A percentile compares a stretch with the other conserved stretches of the same genome.
Evolutionary conservation across 2,888 invertebrate genomes (phyloP).

Genomic region (Sphaeridia pumilis): DNA sequence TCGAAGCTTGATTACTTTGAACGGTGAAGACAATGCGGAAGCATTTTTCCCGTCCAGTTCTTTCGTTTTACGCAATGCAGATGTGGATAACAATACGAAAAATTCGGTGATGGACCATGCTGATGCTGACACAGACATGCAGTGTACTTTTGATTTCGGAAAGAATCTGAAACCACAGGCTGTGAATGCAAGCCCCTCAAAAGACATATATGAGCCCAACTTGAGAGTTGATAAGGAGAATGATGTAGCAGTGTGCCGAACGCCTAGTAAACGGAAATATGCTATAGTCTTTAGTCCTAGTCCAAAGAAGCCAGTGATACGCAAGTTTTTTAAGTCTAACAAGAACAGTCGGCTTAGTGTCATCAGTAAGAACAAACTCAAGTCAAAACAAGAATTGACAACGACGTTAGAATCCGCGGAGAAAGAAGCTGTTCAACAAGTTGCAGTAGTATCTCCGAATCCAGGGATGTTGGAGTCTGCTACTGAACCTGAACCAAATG

Average conservation of each 20-base stretch:
- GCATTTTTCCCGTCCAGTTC: background rate
- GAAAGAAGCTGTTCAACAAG: too few relatives aligned
- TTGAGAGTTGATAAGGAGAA: background rate
- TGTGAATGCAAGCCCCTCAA: background rate
- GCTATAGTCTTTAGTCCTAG: constrained; percentile 24
- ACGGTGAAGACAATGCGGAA: background rate
- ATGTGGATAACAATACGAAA: background rate
- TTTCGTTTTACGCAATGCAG: background rate
- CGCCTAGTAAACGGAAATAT: constrained; percentile 15
- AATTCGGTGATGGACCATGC: background rate
- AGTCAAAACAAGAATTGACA: background rate
- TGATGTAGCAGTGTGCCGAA: background rate
- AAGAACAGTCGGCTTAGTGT: background rate
- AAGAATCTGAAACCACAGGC: background rate
- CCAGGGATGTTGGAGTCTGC: too few relatives aligned
- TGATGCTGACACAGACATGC: background rate
- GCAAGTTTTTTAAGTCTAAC: constrained; percentile 27
- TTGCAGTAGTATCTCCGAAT: too few relatives aligned
- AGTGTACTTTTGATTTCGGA: background rate
- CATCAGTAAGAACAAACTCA: background rate
- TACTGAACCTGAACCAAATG: too few relatives aligned
- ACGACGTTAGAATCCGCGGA: too few relatives aligned
- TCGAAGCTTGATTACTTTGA: constrained; percentile 1
- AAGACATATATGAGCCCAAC: background rate
- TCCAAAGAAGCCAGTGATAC: constrained; percentile 19